A percentile compares a stretch with the other conserved stretches of the same genome.
Conservation (phyloP, 2,113 vertebrate species). For the Alexandromys fortis region DNA sequence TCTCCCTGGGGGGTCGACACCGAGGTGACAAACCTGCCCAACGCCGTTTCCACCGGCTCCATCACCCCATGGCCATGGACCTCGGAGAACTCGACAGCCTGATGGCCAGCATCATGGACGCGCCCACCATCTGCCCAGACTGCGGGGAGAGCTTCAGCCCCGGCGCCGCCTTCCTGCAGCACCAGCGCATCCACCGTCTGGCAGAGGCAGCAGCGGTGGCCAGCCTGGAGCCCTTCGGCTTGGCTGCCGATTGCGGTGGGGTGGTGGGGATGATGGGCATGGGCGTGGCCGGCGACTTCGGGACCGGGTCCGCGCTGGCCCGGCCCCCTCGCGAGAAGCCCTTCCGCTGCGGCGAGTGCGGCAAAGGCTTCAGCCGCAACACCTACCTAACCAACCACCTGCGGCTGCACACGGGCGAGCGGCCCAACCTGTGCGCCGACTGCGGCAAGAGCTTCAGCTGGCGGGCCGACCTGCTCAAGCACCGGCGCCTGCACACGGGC, state of each 20-base stretch:
- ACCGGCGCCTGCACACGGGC: slow-evolving; percentile 89
- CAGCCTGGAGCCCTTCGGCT: slow-evolving; percentile 64
- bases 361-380: slow-evolving; percentile 88
- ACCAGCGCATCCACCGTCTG: slow-evolving; percentile 76
- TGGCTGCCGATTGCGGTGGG: slow-evolving; percentile 32
- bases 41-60: slow-evolving; percentile 72
- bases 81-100: slow-evolving; percentile 76
- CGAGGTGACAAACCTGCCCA: slow-evolving; percentile 32
- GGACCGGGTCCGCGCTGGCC: slow-evolving; percentile 27
- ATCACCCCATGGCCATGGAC: slow-evolving; percentile 72
- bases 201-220: slow-evolving; percentile 40
- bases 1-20: slow-evolving; percentile 63
- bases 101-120: slow-evolving; percentile 78
- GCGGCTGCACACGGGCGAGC: slow-evolving; percentile 90
- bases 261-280: slow-evolving; percentile 47
- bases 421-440: slow-evolving; percentile 89
- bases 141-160: slow-evolving; percentile 81
- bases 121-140: slow-evolving; percentile 80
- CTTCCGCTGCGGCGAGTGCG: slow-evolving; percentile 90
- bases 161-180: slow-evolving; percentile 73
- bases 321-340: slow-evolving; percentile 73
- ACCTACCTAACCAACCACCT: slow-evolving; percentile 87
- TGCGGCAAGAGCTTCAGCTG: slow-evolving; percentile 92
- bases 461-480: slow-evolving; percentile 92
- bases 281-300: slow-evolving; percentile 46